Percentiles rank a stretch among this genome's conserved stretches.
Evolutionary conservation across 92 coral and sea anemone genomes (phyloP).

Genomic region (Parazoanthus darwini): DNA sequence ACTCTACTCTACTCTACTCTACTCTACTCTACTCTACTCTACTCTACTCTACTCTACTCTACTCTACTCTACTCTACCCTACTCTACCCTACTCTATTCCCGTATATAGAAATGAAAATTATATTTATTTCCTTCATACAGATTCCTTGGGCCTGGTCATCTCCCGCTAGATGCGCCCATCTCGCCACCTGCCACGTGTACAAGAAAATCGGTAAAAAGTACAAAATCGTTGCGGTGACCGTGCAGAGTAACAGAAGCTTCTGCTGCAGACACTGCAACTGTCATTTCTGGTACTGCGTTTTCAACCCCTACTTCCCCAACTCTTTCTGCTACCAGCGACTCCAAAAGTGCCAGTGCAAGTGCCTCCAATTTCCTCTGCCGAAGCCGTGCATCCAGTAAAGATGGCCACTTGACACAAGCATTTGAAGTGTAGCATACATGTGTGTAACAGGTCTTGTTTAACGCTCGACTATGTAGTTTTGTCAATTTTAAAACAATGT

Average conservation of each 20-base stretch:
- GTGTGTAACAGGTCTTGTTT: background rate
- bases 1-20: background rate
- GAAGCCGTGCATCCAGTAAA: background rate
- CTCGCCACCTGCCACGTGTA: background rate
- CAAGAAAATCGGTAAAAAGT: background rate
- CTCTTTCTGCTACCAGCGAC: constrained; percentile 6
- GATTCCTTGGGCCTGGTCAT: background rate
- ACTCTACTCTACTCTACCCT: background rate
- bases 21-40: background rate
- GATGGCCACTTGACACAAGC: background rate
- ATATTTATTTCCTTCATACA: background rate
- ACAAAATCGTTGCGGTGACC: background rate
- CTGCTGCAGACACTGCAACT: constrained; percentile 3
- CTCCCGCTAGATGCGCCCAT: background rate
- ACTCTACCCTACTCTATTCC: background rate
- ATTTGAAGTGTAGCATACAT: background rate
- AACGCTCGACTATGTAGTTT: background rate
- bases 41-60: background rate
- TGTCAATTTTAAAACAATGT: background rate
- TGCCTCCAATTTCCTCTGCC: background rate
- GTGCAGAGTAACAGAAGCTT: background rate
- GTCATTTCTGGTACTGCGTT: constrained; percentile 6
- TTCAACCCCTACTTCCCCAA: constrained; percentile 2
- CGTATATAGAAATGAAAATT: background rate
- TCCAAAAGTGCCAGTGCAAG: background rate